Base-by-base conservation (phyloP, 2,113 vertebrate species). In the Grantiella picta region DNA sequence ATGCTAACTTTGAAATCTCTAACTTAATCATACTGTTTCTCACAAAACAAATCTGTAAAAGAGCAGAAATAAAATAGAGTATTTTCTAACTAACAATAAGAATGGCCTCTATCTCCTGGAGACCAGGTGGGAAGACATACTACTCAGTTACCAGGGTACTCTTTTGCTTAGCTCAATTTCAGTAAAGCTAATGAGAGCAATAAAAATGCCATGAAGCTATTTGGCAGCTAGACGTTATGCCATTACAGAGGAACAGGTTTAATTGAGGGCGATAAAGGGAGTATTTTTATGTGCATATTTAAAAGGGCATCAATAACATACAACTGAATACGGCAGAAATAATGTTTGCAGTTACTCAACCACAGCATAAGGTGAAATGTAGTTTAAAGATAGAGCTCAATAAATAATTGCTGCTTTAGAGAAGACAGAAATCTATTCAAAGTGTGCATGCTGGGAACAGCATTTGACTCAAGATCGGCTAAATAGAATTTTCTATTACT, bases 201-300 rank as follows among this genome's bases (percentile, higher is more conserved):
- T 86, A 94, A 95, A 93, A 94, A 90, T 56, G 38, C 31, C 35
- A 63, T 54, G 16, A 79, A 90, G 80, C 69, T 82, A 86, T 90
- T 40, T 83, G 56, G 76, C 71, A 90, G 29, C 35, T 64, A 82
- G 40, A 72, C 31, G 70, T 61, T 76, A 50, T 65, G 47, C 40
- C 4, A 3, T 63, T 88, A 92, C 11, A 90, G 56, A 63, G 27
- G 50, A 89, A 31, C 13, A 45, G 40, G 42, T 54, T 90, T 95
- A 92, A 84, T 28, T 73, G 59, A 82, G 9, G 17, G 50, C 0
- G 0, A 85, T 77, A 79, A 91, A 50, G 8, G 54, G 33, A 12
- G 3, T 0, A 22, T 71, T 82, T 82, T 59, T 53, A 68, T 50
- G 24, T 63, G 70, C 19, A 14, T 73, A 36, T 60, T 78, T 77